Percentiles rank a stretch among this genome's conserved stretches.
These are phyloP conservation scores for Oriolus oriolus DNA, from an alignment of 2,113 vertebrate genomes.

Conservation along the genomic window DNA sequence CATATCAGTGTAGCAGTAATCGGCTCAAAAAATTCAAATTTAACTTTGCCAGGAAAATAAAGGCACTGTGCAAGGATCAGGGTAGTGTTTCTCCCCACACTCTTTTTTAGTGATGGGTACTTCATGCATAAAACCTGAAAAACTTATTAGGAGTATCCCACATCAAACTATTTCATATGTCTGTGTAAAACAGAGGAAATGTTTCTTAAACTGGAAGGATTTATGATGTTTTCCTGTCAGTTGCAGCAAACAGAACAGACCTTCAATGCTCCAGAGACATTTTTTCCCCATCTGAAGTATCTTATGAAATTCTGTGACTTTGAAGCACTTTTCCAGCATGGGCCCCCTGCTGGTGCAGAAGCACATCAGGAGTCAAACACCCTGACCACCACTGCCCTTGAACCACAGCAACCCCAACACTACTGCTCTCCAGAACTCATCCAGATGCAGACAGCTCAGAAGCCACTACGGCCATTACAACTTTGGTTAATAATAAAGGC, in stretches of 20 bases:
- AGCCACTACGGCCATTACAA: background rate
- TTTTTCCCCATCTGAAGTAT: background rate
- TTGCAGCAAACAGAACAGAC: background rate
- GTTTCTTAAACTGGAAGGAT: background rate
- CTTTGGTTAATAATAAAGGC: background rate
- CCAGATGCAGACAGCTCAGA: background rate
- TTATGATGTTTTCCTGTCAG: background rate
- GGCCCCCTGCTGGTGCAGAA: constrained; percentile 18
- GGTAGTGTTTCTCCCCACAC: fast-evolving
- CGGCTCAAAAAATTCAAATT: background rate
- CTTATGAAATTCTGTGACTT: background rate
- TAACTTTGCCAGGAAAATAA: background rate
- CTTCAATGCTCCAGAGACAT: background rate
- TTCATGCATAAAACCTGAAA: background rate
- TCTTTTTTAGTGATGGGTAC: background rate
- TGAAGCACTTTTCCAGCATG: background rate
- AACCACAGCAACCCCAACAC: background rate
- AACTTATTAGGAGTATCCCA: background rate
- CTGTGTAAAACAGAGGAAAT: background rate
- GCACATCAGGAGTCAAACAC: background rate
- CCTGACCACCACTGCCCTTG: background rate
- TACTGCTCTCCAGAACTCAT: background rate
- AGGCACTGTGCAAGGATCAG: fast-evolving
- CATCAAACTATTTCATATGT: background rate
- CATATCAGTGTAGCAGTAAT: background rate